Evolutionary conservation across 1,140 invertebrate species (phyloP), one percentile per base, ranked within the genome.

Genomic region (Drosophila chauvacae): DNA sequence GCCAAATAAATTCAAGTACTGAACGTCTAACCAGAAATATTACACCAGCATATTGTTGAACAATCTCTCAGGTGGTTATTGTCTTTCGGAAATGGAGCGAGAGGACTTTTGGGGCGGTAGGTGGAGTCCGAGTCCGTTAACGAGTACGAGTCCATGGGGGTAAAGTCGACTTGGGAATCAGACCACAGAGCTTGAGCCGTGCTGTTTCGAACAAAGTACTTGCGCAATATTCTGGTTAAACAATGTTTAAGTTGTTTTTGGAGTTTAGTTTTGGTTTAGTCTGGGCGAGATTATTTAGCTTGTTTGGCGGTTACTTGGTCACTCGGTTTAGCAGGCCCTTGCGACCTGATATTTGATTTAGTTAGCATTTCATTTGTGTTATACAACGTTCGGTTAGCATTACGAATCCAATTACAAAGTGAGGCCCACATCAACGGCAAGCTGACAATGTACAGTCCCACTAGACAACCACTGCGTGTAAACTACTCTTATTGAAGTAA

Each of bases 381-480:
- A 78, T 78, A 78, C 57, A 78, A 88, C 77, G 85, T 88, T 91
- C 83, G 87, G 88, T 83, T 91, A 88, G 82, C 83, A 88, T 80
- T 87, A 82, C 87, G 86, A 86, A 90, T 90, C 86, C 79, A 91
- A 90, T 91, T 92, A 91, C 91, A 92, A 92, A 75, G 91, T 94
- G 94, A 94, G 94, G 94, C 93, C 94, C 93, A 94, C 94, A 94
- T 94, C 94, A 94, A 94, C 94, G 94, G 94, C 94, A 94, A 94
- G 94, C 94, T 94, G 94, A 93, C 93, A 93, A 92, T 93, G 93
- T 94, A 94, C 93, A 93, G 93, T 94, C 94, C 93, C 92, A 90
- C 92, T 93, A 92, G 92, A 93, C 86, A 78, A 88, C 92, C 92
- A 92, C 92, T 91, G 87, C 91, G 83, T 91, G 90, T 93, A 91